A percentile compares a stretch with the other conserved stretches of the same genome.
Evolutionary conservation across 2,113 vertebrate species (phyloP).

Genomic region (Mungos mungo): DNA sequence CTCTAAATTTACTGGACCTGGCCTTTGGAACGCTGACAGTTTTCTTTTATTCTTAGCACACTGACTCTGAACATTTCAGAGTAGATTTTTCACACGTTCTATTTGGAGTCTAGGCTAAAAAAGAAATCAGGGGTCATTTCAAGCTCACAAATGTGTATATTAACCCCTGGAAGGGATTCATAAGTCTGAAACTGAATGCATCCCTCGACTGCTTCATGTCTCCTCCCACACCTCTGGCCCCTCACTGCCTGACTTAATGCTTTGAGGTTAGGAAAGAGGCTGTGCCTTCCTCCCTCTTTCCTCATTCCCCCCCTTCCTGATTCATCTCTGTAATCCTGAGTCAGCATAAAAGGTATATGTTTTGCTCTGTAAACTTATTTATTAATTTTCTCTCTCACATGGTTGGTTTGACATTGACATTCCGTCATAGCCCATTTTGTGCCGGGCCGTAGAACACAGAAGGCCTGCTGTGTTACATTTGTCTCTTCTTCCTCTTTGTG

Average conservation of each 20-base stretch:
- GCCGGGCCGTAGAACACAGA: not conserved
- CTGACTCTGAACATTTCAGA: slow-evolving; percentile 5
- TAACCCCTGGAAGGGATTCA: not conserved
- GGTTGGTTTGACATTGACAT: slow-evolving; percentile 12
- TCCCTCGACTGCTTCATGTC: not conserved
- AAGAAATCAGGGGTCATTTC: not conserved
- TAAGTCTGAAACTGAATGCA: slow-evolving; percentile 21
- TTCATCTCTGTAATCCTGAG: not conserved
- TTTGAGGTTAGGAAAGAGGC: not conserved
- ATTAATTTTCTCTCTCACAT: slow-evolving; percentile 36
- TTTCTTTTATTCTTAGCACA: not conserved
- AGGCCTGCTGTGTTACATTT: not conserved
- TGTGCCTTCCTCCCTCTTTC: not conserved
- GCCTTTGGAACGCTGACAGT: not conserved
- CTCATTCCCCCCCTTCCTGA: not conserved
- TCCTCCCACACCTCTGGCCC: not conserved
- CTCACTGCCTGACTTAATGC: not conserved
- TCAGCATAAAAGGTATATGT: not conserved
- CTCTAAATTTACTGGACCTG: not conserved
- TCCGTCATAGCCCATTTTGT: not conserved
- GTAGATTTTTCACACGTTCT: slow-evolving; percentile 4
- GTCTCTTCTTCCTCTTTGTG: not conserved
- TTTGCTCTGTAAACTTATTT: not conserved
- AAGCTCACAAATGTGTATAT: not conserved
- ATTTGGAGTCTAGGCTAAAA: slow-evolving; percentile 23